Conservation (phyloP, 2,113 vertebrate genomes). For the Paralichthys olivaceus region DNA sequence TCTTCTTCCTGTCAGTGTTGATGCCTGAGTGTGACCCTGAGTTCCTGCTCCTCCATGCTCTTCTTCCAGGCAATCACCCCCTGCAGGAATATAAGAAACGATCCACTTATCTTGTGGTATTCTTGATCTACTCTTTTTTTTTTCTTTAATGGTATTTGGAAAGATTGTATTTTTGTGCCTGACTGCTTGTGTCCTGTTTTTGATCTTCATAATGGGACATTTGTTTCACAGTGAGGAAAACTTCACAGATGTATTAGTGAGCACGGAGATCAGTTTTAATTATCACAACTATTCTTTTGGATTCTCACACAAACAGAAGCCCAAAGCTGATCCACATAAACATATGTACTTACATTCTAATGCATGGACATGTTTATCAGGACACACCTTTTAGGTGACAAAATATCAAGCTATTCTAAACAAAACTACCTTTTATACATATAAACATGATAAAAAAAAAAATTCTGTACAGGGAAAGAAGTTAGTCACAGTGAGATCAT, state of each 20-base stretch:
- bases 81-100: no score
- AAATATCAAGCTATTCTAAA: no score
- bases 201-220: neutral
- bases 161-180: neutral
- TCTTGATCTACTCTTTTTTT: no score
- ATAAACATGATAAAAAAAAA: neutral
- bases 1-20: no score
- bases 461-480: neutral
- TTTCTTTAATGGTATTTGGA: no score
- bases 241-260: neutral
- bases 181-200: neutral
- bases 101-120: no score
- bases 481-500: slow-evolving; percentile 12
- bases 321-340: neutral
- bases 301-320: slow-evolving; percentile 23
- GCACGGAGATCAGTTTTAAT: slow-evolving; percentile 20
- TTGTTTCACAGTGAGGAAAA: neutral
- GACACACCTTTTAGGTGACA: neutral
- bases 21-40: no score
- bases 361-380: slow-evolving; percentile 48
- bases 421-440: slow-evolving; percentile 8
- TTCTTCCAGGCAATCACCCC: no score
- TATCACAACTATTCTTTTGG: slow-evolving; percentile 2
- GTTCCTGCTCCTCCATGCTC: no score
- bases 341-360: slow-evolving; percentile 47